Evolutionary conservation across 2,888 invertebrate genomes (phyloP).

Genomic region (Nephrotoma guestfalica): DNA sequence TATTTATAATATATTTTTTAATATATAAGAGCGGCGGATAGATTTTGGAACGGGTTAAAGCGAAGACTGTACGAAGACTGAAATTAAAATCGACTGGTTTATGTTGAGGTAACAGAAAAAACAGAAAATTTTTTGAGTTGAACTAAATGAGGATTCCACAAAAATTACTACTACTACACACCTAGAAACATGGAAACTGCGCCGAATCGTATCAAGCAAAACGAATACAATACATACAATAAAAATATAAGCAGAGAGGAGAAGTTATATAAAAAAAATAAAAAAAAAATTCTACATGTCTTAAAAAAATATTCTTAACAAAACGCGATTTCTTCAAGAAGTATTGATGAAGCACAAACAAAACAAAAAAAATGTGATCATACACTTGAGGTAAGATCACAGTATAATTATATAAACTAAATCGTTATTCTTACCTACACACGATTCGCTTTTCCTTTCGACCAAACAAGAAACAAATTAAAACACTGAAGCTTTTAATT

Average conservation of each 20-base stretch:
- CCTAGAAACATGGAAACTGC: conserved; percentile 8
- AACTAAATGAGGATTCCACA: conserved; percentile 7
- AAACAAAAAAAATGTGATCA: neutral
- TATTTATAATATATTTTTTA: conserved; percentile 16
- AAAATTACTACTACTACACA: conserved; percentile 2
- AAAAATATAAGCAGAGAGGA: neutral
- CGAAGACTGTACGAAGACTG: conserved; percentile 37
- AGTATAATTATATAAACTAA: neutral
- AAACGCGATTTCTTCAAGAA: neutral
- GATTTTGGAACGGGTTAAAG: conserved; percentile 36
- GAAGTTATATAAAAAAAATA: neutral
- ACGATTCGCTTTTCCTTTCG: neutral
- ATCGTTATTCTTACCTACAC: neutral
- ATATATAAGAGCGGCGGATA: conserved; percentile 30
- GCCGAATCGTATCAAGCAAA: conserved; percentile 7
- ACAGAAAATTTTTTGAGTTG: conserved; percentile 1
- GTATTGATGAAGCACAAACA: neutral
- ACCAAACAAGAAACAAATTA: neutral
- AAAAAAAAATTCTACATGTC: neutral
- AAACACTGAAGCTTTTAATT: neutral
- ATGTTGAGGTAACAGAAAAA: conserved; percentile 29
- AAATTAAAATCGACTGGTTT: conserved; percentile 32
- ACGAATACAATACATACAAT: neutral
- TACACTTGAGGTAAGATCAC: neutral
- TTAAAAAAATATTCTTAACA: neutral